Percentiles rank a stretch among this genome's conserved stretches.
Evolutionary conservation across 2,888 invertebrate species (phyloP).

Genomic region (Penaeus monodon): DNA sequence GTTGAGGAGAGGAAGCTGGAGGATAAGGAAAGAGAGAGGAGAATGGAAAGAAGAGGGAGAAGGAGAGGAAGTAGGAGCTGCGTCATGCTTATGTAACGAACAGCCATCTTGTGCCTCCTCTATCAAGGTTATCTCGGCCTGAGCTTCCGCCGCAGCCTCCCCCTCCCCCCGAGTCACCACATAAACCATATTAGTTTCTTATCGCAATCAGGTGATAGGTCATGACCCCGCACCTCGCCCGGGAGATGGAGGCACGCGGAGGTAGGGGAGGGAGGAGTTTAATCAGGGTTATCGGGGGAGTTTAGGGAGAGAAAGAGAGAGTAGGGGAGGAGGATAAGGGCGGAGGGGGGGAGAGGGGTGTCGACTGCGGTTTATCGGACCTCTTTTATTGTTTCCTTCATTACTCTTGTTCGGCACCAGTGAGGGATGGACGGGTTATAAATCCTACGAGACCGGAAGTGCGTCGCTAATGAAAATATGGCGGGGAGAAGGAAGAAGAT

Average conservation of each 20-base stretch:
- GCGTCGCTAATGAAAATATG: conserved; percentile 37
- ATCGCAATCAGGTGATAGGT: conserved; percentile 45
- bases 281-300: too few relatives aligned
- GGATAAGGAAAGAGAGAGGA: too few relatives aligned
- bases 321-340: too few relatives aligned
- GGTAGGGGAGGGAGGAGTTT: too few relatives aligned
- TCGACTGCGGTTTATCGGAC: conserved; percentile 16
- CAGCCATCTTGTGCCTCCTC: conserved; percentile 19
- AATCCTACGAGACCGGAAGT: conserved; percentile 34
- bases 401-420: conserved; percentile 40
- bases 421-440: conserved; percentile 43
- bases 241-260: too few relatives aligned
- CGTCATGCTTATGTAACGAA: conserved; percentile 14
- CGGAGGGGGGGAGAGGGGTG: too few relatives aligned
- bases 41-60: too few relatives aligned
- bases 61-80: too few relatives aligned
- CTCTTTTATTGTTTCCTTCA: conserved; percentile 46
- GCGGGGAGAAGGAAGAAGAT: background rate
- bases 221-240: conserved; percentile 6
- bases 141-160: conserved; percentile 13
- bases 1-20: too few relatives aligned
- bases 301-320: too few relatives aligned
- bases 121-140: conserved; percentile 33
- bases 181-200: conserved; percentile 55
- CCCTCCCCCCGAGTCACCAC: conserved; percentile 15